Evolutionary conservation across 2,888 invertebrate genomes (phyloP).

Genomic region (Pinctada fucata): DNA sequence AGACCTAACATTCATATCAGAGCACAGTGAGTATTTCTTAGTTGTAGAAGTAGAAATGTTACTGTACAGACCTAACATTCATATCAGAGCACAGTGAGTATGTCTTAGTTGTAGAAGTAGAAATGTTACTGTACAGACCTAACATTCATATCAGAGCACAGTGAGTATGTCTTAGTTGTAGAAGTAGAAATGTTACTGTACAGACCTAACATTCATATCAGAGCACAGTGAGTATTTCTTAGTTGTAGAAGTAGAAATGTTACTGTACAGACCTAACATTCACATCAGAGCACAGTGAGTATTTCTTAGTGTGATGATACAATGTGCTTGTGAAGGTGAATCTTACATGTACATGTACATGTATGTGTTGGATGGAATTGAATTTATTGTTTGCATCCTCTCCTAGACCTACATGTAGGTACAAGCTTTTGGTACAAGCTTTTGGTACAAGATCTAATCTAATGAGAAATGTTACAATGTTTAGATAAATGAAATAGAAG

Average conservation of each 20-base stretch:
- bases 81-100: slow-evolving; percentile 88
- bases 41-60: slow-evolving; percentile 93
- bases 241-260: slow-evolving; percentile 91
- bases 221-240: slow-evolving; percentile 87
- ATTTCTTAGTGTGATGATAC: background rate
- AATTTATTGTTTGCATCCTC: no score
- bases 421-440: no score
- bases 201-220: slow-evolving; percentile 88
- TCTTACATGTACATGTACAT: no score
- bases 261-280: slow-evolving; percentile 89
- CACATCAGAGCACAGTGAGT: slow-evolving; percentile 89
- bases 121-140: slow-evolving; percentile 88
- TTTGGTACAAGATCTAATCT: no score
- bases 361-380: no score
- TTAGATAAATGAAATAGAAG: no score
- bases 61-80: slow-evolving; percentile 88
- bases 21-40: slow-evolving; percentile 86
- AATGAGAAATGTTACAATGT: no score
- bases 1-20: slow-evolving; percentile 89
- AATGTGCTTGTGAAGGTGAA: no score
- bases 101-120: slow-evolving; percentile 87
- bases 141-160: slow-evolving; percentile 92
- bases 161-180: slow-evolving; percentile 84
- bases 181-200: slow-evolving; percentile 91
- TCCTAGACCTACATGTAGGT: no score